Base-by-base conservation (phyloP, 2,888 invertebrate genomes). In the Zonitis immaculata region DNA sequence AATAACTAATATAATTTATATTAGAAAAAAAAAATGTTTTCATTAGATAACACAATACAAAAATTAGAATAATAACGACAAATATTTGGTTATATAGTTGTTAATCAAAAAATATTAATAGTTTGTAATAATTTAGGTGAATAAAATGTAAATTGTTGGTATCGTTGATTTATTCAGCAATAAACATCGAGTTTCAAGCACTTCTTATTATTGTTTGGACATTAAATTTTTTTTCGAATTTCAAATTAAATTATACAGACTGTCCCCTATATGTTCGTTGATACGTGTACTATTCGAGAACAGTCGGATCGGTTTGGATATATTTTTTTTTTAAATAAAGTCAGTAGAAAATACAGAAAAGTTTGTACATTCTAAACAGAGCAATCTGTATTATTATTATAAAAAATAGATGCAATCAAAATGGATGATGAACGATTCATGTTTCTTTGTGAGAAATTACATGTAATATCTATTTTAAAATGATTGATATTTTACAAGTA, bases 401-500 rank as follows among this genome's bases (percentile, higher is more conserved):
- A 39, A 11, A 39, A 39, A 20, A 39, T 18, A 35, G 18, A 18
- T 35, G 35, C 9, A 43, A 30, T 46, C 49, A 49, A 52, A 52
- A 59, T 59, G 59, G 47, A 59, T 56, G 56, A 56, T 56, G 56
- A n/a, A 59, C 54, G 52, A 44, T 52, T 54, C 50, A 50, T 46
- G 59, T 54, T 59, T 51, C 46, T 51, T 45, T 46, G 51, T 49
- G 46, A 22, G 52, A 52, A 39, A 44, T 47, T 49, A 46, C 43
- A 48, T 54, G 45, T 42, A 52, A 44, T 49, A 49, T 39, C 52
- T 22, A n/a, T n/a, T 49, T 49, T 35, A 48, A 39, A 44, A 54
- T 59, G 59, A 59, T 57, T 59, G 56, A 59, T 59, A 55, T 43
- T 47, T 49, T 47, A 53, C 46, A 49, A 55, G 35, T 14, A 47